Percentiles rank a stretch among this genome's conserved stretches.
phyloP scores from a whole-genome alignment of 2,797 vertebrate species.

The Poecilia wingei region DNA sequence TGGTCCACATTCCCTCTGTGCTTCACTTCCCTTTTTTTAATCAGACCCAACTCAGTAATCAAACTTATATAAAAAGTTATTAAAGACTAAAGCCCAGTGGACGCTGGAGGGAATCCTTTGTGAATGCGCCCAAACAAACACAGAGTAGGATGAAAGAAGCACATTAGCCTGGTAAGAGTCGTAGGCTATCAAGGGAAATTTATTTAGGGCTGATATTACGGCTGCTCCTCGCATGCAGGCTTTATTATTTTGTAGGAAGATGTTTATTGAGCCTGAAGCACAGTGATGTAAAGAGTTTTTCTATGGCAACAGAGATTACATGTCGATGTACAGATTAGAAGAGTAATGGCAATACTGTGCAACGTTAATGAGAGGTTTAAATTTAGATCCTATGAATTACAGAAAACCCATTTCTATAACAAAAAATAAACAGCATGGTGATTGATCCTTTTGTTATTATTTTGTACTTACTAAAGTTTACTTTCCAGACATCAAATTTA shows the following conservation, averaged over 20 bases:
- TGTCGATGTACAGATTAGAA: background rate
- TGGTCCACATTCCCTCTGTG: constrained; percentile 14
- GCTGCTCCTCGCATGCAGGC: background rate
- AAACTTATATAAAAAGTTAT: constrained; percentile 7
- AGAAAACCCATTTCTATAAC: background rate
- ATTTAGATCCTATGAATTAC: background rate
- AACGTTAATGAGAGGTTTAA: background rate
- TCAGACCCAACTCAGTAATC: constrained; percentile 11
- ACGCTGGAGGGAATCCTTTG: background rate
- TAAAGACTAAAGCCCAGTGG: background rate
- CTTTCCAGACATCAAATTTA: background rate
- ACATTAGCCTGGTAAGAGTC: background rate
- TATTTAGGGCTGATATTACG: background rate
- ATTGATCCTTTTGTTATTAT: background rate
- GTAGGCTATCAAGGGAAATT: background rate
- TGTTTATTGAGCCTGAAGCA: background rate
- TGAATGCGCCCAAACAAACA: background rate
- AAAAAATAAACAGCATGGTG: background rate
- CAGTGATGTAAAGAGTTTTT: background rate
- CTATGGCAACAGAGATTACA: background rate
- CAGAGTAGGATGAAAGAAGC: background rate
- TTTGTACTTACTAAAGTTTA: background rate
- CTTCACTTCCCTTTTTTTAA: constrained; percentile 38
- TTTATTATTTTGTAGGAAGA: background rate
- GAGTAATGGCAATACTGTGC: background rate